phyloP scores from a whole-genome alignment of 2,888 invertebrate species.

The Amiota mariae region DNA sequence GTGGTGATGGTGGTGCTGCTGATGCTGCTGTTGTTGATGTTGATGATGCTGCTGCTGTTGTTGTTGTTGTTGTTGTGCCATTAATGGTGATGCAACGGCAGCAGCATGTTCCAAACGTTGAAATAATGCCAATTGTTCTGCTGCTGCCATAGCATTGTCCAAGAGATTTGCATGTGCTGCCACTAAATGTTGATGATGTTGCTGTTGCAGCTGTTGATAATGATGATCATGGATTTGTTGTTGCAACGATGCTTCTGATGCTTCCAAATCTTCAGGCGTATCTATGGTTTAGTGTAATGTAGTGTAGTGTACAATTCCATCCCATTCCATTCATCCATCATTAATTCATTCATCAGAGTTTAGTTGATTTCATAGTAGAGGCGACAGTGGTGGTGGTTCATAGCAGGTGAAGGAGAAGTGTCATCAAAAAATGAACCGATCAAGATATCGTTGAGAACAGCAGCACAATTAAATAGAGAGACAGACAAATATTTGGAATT shows the following conservation, averaged over 20 bases:
- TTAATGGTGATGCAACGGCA: constrained; percentile 54
- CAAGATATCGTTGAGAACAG: constrained; percentile 3
- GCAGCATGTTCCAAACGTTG: constrained; percentile 63
- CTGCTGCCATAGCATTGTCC: constrained; percentile 56
- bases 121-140: constrained; percentile 64
- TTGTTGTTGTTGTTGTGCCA: constrained; percentile 50
- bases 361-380: too few relatives aligned
- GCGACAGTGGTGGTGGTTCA: too few relatives aligned
- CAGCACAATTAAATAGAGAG: constrained; percentile 25
- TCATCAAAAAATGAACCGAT: background rate
- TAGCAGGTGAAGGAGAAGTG: too few relatives aligned
- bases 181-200: constrained; percentile 46
- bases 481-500: background rate
- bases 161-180: constrained; percentile 60
- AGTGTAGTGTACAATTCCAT: background rate
- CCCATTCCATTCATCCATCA: background rate
- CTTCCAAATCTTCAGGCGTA: constrained; percentile 53
- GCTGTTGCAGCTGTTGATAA: constrained; percentile 22
- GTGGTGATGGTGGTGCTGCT: constrained; percentile 50
- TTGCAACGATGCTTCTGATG: constrained; percentile 44
- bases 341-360: background rate
- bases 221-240: constrained; percentile 43
- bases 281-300: constrained; percentile 54
- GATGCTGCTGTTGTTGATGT: constrained; percentile 27
- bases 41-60: constrained; percentile 40